Evolutionary conservation across 2,888 invertebrate genomes (phyloP).

Genomic region (Agrochola lychnidis): DNA sequence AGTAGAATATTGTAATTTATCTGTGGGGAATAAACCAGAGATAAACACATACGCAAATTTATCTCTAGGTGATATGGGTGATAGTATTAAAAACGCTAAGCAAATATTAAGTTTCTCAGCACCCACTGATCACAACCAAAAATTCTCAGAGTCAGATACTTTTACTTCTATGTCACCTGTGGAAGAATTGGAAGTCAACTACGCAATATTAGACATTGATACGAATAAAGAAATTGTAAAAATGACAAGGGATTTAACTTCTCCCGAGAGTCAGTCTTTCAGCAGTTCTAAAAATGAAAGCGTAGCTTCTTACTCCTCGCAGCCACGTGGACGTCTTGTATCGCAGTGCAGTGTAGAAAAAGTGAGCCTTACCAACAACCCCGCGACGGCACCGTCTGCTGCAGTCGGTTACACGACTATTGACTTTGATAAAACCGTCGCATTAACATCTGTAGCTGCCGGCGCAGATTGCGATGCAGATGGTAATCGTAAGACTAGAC

Average conservation of each 20-base stretch:
- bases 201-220: slow-evolving; percentile 95
- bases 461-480: slow-evolving; percentile 93
- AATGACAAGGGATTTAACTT: slow-evolving; percentile 73
- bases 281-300: slow-evolving; percentile 81
- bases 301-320: slow-evolving; percentile 77
- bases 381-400: slow-evolving; percentile 88
- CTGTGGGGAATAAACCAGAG: slow-evolving; percentile 78
- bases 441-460: slow-evolving; percentile 95
- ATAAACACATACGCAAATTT: slow-evolving; percentile 86
- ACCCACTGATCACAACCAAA: slow-evolving; percentile 77
- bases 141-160: slow-evolving; percentile 86
- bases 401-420: slow-evolving; percentile 96
- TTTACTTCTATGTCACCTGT: slow-evolving; percentile 85
- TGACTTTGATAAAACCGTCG: slow-evolving; percentile 98
- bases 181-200: slow-evolving; percentile 91
- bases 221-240: slow-evolving; percentile 84
- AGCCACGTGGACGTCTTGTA: slow-evolving; percentile 77
- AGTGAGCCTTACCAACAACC: slow-evolving; percentile 28
- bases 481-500: slow-evolving; percentile 94
- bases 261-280: slow-evolving; percentile 80
- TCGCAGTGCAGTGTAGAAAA: slow-evolving; percentile 84
- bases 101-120: slow-evolving; percentile 70
- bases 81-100: slow-evolving; percentile 78
- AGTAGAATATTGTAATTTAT: slow-evolving; percentile 85
- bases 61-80: slow-evolving; percentile 81